Evolutionary conservation across 2,113 vertebrate genomes (phyloP).

Genomic region (Candoia aspera): DNA sequence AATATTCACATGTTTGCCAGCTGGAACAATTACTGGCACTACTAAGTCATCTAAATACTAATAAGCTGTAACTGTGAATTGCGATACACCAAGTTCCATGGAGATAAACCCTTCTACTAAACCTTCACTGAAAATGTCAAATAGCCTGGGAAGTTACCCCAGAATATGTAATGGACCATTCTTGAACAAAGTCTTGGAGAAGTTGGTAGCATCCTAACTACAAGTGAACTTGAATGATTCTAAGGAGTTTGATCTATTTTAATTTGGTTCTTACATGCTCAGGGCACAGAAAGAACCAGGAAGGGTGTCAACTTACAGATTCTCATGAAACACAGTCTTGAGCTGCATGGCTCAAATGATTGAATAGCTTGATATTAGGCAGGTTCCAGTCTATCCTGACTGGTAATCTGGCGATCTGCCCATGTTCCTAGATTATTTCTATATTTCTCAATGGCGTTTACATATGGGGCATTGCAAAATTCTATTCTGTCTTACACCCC

Average conservation of each 20-base stretch:
- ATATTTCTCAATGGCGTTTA: background rate
- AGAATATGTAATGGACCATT: background rate
- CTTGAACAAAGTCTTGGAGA: background rate
- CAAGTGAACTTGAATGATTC: background rate
- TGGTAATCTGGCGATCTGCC: background rate
- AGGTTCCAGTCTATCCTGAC: background rate
- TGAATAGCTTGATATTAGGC: background rate
- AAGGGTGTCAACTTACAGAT: background rate
- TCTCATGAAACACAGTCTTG: background rate
- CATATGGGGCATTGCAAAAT: background rate
- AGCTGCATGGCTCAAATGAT: background rate
- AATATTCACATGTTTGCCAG: background rate
- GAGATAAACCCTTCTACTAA: background rate
- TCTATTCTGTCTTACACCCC: background rate
- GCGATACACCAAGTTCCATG: background rate
- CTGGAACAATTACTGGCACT: accelerated
- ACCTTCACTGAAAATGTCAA: background rate
- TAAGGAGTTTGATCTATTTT: background rate
- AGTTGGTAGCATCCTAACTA: background rate
- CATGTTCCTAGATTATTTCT: background rate
- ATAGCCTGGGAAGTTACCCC: background rate
- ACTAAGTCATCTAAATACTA: background rate
- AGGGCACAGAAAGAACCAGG: background rate
- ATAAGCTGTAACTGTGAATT: background rate
- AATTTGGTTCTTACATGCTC: background rate